A percentile compares a stretch with the other conserved stretches of the same genome.
Conservation (phyloP, 1,140 invertebrate species). For the Zaprionus taronus region DNA sequence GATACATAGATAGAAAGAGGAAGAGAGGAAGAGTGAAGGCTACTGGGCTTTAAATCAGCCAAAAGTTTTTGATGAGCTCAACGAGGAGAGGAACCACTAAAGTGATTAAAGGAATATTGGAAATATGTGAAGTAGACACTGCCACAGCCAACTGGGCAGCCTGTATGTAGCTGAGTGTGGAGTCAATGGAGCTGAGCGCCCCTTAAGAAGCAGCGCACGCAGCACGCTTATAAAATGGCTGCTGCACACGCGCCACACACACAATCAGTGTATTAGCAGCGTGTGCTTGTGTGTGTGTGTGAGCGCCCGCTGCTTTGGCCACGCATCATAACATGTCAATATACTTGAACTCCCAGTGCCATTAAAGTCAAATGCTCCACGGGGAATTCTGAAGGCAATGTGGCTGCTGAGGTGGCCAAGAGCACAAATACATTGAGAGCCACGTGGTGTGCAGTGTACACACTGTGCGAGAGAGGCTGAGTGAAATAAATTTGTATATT, state of each 20-base stretch:
- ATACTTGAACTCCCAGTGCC: conserved; percentile 63
- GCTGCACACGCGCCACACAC: conserved; percentile 35
- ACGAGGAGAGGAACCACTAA: conserved; percentile 34
- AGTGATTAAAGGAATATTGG: conserved; percentile 74
- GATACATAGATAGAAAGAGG: background rate
- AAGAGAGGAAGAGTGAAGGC: background rate
- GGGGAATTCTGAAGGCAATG: conserved; percentile 70
- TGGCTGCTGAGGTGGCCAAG: conserved; percentile 46
- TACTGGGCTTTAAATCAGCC: conserved; percentile 51
- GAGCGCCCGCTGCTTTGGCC: conserved; percentile 48
- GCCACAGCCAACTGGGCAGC: conserved; percentile 13
- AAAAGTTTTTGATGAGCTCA: conserved; percentile 32
- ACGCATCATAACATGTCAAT: conserved; percentile 82
- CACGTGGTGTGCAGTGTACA: background rate
- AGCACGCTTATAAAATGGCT: conserved; percentile 37
- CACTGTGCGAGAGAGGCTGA: background rate
- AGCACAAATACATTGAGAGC: background rate
- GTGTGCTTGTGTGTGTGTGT: conserved; percentile 6
- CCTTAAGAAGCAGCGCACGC: conserved; percentile 61
- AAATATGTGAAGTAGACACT: conserved; percentile 23
- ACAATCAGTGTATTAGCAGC: conserved; percentile 24
- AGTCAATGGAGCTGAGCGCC: conserved; percentile 38
- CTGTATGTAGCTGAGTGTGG: background rate
- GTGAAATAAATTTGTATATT: background rate
- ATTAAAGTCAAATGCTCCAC: conserved; percentile 79